Evolutionary conservation across 2,888 invertebrate species (phyloP).

Genomic region (Melikaiella ostensackeni): DNA sequence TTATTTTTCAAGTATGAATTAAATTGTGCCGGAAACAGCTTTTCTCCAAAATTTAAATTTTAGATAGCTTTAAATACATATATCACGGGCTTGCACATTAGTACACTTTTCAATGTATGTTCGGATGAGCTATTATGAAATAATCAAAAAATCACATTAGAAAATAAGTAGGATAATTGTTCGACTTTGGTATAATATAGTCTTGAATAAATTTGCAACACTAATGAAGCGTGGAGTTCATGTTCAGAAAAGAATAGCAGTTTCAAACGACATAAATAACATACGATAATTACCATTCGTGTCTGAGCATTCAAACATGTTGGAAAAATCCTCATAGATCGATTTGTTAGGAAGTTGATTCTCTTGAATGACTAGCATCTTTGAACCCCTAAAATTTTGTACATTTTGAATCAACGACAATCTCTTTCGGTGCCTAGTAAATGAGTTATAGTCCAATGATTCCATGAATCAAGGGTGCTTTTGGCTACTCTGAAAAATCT

Average conservation of each 20-base stretch:
- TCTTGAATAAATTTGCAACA: background rate
- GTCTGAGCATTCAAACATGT: background rate
- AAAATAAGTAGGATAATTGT: too few species aligned
- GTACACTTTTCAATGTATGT: background rate
- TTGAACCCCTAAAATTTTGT: background rate
- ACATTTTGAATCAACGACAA: too few species aligned
- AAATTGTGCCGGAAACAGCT: background rate
- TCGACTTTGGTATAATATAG: background rate
- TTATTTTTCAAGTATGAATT: background rate
- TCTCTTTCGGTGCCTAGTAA: too few species aligned
- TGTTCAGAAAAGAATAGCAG: background rate
- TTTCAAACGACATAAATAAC: too few species aligned
- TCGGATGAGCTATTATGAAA: background rate
- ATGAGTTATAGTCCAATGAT: too few species aligned
- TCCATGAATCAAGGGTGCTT: too few species aligned
- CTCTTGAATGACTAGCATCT: constrained; percentile 3
- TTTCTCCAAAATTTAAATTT: too few species aligned
- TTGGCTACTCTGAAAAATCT: too few species aligned
- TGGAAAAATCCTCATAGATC: background rate
- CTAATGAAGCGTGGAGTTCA: background rate
- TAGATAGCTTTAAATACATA: too few species aligned
- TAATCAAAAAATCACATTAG: too few species aligned
- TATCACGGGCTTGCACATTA: background rate
- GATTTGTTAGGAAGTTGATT: background rate
- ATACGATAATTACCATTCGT: background rate